Evolutionary conservation across 2,888 invertebrate species (phyloP), one percentile per base, ranked within the genome.

Genomic region (Apotomis capreana): DNA sequence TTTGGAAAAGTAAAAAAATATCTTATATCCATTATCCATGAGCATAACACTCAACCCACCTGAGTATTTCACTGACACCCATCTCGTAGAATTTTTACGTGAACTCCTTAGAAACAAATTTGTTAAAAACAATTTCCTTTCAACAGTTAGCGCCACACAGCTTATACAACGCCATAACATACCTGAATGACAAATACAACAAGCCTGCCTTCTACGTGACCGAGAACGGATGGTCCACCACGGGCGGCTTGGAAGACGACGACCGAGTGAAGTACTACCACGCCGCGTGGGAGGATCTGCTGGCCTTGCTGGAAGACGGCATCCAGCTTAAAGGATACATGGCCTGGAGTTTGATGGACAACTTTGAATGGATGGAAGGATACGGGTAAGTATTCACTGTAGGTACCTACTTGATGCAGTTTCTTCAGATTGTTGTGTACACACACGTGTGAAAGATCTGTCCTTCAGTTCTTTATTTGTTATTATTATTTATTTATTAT

Each of bases 301-400:
- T 94, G 44, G 86, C 93, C 51, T 84, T 88, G 0, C 76, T 94
- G 10, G 90, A 93, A 5, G 92, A 89, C 37, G 93, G 92, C 0
- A 88, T 93, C 26, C 84, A 90, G 40, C 84, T 94, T 0, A 85
- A 83, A 65, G 95, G 94, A 0, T 95, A 95, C 82, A 94, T 94
- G 75, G 93, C 93, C 1, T 95, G 95, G 95, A 94, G 94, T 74
- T 84, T 95, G 5, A 89, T 95, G 88, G 96, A 96, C 78, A 95
- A 95, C 80, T 95, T 95, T 77, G 95, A 95, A 81, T 95, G 95
- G 95, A 84, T 87, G 72, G 78, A 83, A 64, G 95, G 95, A 54
- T 95, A 94, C 77, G 85, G 83, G 91, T 94, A 82, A 92, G 93
- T 57, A 49, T 6, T 40, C 1, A 6, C 5, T 40, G 5, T 40